Evolutionary conservation across 2,888 invertebrate genomes (phyloP), one percentile per base, ranked within the genome.

Genomic region (Bedellia somnulentella): DNA sequence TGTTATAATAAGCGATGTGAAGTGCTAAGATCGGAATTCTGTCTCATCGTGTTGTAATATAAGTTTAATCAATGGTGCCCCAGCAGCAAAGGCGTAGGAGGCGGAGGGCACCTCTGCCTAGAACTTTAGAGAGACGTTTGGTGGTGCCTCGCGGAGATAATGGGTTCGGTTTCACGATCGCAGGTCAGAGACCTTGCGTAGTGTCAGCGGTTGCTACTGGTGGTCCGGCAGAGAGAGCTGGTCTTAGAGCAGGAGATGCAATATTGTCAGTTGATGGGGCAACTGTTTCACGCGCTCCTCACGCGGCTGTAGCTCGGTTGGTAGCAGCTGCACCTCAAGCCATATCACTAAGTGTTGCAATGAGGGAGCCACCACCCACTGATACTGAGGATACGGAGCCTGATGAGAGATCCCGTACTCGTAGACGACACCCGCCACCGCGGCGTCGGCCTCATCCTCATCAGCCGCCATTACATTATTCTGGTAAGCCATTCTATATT

Each of bases 131-230:
- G 37, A 81, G 89, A 39, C 86, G 87, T 17, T 89, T 95, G 31
- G 91, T 95, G 48, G 86, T 96, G 24, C 80, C 84, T 5, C 80
- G 95, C 38, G 93, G 95, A 3, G 80, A 83, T 35, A 89, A 89
- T 47, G 96, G 96, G 5, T 97, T 93, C 57, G 96, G 97, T n/a
- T 97, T 97, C 56, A 97, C 96, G 13, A 95, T 97, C 51, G 94
- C 95, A 2, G 96, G 96, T 3, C 95, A 97, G 58, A 88, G 93
- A 52, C 96, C 97, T 1, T 97, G 96, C 57, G 90, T 95, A 38
- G 80, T 97, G 34, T 93, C 94, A 30, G 94, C 93, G 47, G 95
- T 97, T 45, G 94, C 94, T 1, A 78, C 83, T 27, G 89, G 89
- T 2, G 73, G 73, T 35, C 94, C 95, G 2, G 96, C 96, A 0